A percentile compares a stretch with the other conserved stretches of the same genome.
Conservation (phyloP, 2,888 invertebrate genomes). For the Hypercompe scribonia region DNA sequence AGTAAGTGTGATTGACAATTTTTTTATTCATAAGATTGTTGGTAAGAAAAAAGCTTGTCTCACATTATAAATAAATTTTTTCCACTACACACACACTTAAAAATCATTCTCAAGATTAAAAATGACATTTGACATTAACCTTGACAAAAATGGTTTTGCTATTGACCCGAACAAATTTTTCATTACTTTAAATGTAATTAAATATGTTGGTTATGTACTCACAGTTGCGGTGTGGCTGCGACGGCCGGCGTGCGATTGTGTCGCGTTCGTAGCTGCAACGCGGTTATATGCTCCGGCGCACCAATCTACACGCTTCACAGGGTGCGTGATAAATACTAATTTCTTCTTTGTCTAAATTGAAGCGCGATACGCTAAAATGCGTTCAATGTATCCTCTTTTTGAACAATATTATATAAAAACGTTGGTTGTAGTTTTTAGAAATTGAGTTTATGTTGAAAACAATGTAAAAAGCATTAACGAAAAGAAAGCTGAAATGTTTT, state of each 20-base stretch:
- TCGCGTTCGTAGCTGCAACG: constrained; percentile 58
- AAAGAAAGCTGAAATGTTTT: neutral
- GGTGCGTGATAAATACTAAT: constrained; percentile 63
- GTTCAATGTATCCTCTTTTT: neutral
- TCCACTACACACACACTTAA: no score
- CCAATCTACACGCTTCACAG: constrained; percentile 58
- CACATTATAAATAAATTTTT: no score
- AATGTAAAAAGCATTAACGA: neutral
- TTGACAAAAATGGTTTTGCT: neutral
- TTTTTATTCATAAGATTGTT: no score
- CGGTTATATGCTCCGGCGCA: constrained; percentile 77
- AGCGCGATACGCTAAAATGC: neutral
- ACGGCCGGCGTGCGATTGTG: constrained; percentile 75
- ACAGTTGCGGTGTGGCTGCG: constrained; percentile 68
- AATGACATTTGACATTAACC: neutral
- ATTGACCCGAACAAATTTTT: no score
- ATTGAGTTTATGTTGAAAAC: neutral
- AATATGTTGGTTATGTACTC: constrained; percentile 60
- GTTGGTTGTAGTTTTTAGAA: neutral
- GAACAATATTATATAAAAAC: neutral
- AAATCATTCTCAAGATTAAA: no score
- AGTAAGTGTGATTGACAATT: no score
- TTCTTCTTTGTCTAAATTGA: constrained; percentile 17
- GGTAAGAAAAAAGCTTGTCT: no score
- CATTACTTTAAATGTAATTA: neutral